phyloP scores from a whole-genome alignment of 2,113 vertebrate genomes.

The Rana temporaria region DNA sequence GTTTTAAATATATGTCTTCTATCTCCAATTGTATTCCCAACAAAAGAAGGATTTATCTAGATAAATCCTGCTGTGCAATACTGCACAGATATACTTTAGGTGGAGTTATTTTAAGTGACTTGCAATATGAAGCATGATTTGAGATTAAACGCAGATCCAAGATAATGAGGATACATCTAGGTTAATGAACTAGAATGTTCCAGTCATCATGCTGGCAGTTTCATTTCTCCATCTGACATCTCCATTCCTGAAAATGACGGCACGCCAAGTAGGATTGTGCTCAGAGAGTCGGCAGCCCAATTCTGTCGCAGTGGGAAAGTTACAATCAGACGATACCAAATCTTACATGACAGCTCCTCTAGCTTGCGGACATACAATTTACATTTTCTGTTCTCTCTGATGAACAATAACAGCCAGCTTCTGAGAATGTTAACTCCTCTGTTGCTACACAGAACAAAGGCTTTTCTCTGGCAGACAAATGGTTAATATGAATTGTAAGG shows the following conservation, averaged over 20 bases:
- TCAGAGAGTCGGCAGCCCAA: constrained; percentile 56
- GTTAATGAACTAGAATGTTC: constrained; percentile 43
- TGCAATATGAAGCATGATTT: constrained; percentile 44
- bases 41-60: constrained; percentile 23
- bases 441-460: not conserved
- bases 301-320: constrained; percentile 56
- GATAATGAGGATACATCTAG: constrained; percentile 51
- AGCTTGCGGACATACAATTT: constrained; percentile 48
- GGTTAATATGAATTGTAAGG: not conserved
- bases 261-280: constrained; percentile 50
- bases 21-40: not conserved
- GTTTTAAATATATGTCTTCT: not conserved
- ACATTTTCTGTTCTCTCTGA: constrained; percentile 40
- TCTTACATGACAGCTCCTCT: constrained; percentile 51
- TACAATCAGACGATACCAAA: constrained; percentile 50
- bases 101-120: constrained; percentile 50
- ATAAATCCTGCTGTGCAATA: not conserved
- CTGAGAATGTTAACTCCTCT: constrained; percentile 13
- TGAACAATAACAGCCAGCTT: constrained; percentile 15
- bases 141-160: constrained; percentile 54
- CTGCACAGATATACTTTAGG: constrained; percentile 23
- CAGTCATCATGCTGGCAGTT: constrained; percentile 40
- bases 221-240: constrained; percentile 40
- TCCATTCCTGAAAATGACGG: constrained; percentile 50
- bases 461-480: not conserved